phyloP scores from a whole-genome alignment of 2,888 invertebrate species.

The Sinopyrophorus schimmeli region DNA sequence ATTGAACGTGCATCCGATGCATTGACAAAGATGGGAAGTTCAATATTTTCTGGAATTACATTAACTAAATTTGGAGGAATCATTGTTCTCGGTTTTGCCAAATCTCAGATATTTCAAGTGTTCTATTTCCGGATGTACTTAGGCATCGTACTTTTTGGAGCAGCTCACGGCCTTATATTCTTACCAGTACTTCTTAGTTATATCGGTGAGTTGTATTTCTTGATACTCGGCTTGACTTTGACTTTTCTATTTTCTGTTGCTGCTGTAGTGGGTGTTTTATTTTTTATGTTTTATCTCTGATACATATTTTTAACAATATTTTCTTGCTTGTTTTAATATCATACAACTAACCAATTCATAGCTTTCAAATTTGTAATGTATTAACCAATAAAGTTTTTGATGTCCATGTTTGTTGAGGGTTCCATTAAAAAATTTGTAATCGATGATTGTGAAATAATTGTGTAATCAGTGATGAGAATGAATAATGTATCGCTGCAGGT shows the following conservation, averaged over 20 bases:
- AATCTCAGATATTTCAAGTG: slow-evolving; percentile 91
- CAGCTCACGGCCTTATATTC: slow-evolving; percentile 96
- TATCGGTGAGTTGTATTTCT: slow-evolving; percentile 73
- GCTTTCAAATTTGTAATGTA: too few species aligned
- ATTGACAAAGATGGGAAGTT: slow-evolving; percentile 82
- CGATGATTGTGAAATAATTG: too few species aligned
- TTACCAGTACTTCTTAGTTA: slow-evolving; percentile 96
- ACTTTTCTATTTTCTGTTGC: slow-evolving; percentile 23
- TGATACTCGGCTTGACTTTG: slow-evolving; percentile 27
- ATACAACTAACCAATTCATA: too few species aligned
- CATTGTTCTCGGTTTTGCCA: slow-evolving; percentile 93
- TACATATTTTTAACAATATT: slow-evolving; percentile 5
- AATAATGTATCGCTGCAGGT: slow-evolving; percentile 61
- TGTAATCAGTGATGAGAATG: slow-evolving; percentile 41
- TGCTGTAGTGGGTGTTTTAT: slow-evolving; percentile 27
- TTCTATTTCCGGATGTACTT: slow-evolving; percentile 69
- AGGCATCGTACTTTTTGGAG: slow-evolving; percentile 95
- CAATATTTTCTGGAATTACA: slow-evolving; percentile 96
- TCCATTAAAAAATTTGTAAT: too few species aligned
- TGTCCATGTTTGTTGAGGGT: too few species aligned
- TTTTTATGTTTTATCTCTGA: slow-evolving; percentile 18
- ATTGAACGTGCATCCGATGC: slow-evolving; percentile 80
- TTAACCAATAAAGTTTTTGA: too few species aligned
- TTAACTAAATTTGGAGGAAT: slow-evolving; percentile 98
- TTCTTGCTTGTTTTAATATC: too few species aligned